These are phyloP conservation scores for Temnothorax ravouxi DNA, from an alignment of 2,888 invertebrate species.

Conservation along the genomic window DNA sequence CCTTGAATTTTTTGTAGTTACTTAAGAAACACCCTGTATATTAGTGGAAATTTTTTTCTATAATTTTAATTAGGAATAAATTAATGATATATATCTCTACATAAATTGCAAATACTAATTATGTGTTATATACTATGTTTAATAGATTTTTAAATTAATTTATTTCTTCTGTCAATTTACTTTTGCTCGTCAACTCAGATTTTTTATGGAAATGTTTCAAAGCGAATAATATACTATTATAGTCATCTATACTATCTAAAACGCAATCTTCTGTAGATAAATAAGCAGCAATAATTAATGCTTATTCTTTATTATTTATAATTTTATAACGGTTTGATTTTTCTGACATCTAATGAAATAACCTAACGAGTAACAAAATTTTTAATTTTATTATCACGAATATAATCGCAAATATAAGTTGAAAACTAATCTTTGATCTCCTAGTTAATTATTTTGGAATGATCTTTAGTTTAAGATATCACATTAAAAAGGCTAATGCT, in stretches of 20 bases:
- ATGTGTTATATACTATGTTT: background rate
- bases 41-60: background rate
- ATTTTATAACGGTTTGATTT: conserved; percentile 19
- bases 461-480: background rate
- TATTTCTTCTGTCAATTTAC: background rate
- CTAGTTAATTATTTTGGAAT: background rate
- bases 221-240: background rate
- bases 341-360: conserved; percentile 16
- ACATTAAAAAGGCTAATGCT: background rate
- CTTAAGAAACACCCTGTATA: background rate
- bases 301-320: conserved; percentile 17
- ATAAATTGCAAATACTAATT: conserved; percentile 27
- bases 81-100: conserved; percentile 21
- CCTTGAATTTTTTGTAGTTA: no score
- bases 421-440: conserved; percentile 36
- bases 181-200: background rate
- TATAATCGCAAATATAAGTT: conserved; percentile 2
- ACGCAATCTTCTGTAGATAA: background rate
- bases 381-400: conserved; percentile 15
- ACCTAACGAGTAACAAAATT: background rate
- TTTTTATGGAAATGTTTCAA: conserved; percentile 18
- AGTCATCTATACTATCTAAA: background rate
- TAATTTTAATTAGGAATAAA: conserved; percentile 12
- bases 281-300: background rate
- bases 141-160: conserved; percentile 24